A percentile compares a stretch with the other conserved stretches of the same genome.
phyloP scores from a whole-genome alignment of 2,888 invertebrate species.

The Lasioglossum morio region DNA sequence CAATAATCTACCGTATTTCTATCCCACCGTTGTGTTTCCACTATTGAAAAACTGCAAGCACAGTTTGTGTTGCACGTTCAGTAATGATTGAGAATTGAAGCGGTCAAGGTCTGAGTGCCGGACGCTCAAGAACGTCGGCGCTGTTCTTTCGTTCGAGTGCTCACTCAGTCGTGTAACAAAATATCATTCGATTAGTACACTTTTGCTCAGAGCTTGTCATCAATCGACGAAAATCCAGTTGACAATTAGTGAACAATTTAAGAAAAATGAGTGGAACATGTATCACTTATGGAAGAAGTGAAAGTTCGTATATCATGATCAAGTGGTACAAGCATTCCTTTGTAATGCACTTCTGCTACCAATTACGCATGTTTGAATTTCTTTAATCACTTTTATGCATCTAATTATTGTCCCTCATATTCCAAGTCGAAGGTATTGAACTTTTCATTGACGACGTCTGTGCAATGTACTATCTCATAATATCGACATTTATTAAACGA shows the following conservation, averaged over 20 bases:
- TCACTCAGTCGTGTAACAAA: neutral
- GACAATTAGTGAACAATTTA: neutral
- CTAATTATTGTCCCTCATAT: neutral
- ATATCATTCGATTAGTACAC: neutral
- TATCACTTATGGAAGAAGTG: neutral
- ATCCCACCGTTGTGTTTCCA: neutral
- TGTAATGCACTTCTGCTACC: neutral
- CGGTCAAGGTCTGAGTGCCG: neutral
- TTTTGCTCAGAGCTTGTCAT: neutral
- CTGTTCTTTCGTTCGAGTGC: neutral
- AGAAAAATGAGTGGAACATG: neutral
- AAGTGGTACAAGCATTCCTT: neutral
- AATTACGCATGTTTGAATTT: neutral
- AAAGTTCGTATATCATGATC: neutral
- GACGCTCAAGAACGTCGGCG: neutral
- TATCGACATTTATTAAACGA: too few relatives aligned
- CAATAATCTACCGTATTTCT: neutral
- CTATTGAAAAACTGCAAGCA: neutral
- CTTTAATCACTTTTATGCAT: neutral
- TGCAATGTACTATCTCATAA: neutral
- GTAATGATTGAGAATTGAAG: conserved; percentile 4
- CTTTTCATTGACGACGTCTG: neutral
- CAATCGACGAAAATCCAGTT: neutral
- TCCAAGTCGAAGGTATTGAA: neutral
- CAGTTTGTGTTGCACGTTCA: neutral